A percentile compares a stretch with the other conserved stretches of the same genome.
phyloP scores from a whole-genome alignment of 2,888 invertebrate species.

The Pediacus dermestoides region DNA sequence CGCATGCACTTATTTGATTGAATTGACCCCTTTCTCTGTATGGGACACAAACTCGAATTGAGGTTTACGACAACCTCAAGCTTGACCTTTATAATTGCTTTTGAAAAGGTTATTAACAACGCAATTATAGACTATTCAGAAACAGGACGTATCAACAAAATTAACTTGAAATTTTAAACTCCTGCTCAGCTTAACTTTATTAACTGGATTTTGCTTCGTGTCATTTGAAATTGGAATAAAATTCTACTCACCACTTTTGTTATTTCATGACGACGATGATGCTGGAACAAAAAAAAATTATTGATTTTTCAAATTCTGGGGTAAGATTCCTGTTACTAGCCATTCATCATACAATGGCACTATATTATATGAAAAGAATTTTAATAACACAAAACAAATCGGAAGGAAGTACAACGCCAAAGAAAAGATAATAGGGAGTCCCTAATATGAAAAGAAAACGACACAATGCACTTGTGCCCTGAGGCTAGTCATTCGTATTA shows the following conservation, averaged over 20 bases:
- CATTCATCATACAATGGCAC: no score
- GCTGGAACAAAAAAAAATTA: conserved; percentile 3
- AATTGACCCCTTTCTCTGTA: conserved; percentile 1
- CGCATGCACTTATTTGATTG: conserved; percentile 1
- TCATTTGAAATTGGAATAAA: no score
- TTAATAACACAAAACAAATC: conserved; percentile 37
- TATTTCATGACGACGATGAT: no score
- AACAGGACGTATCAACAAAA: no score
- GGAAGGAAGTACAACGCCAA: conserved; percentile 34
- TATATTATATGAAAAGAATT: conserved; percentile 27
- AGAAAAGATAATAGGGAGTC: conserved; percentile 30
- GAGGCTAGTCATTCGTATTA: no score
- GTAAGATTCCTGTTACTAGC: not conserved
- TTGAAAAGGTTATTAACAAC: no score
- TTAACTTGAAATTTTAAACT: no score
- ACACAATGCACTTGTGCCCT: conserved; percentile 4
- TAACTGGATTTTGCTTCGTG: no score
- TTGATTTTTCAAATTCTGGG: not conserved
- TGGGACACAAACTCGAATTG: conserved; percentile 2
- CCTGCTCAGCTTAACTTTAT: no score
- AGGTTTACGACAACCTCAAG: no score
- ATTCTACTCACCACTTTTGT: no score
- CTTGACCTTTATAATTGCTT: conserved; percentile 1
- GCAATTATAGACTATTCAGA: no score
- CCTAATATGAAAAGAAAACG: conserved; percentile 4